Base-by-base conservation (phyloP, 2,113 vertebrate species). In the Rhea pennata region DNA sequence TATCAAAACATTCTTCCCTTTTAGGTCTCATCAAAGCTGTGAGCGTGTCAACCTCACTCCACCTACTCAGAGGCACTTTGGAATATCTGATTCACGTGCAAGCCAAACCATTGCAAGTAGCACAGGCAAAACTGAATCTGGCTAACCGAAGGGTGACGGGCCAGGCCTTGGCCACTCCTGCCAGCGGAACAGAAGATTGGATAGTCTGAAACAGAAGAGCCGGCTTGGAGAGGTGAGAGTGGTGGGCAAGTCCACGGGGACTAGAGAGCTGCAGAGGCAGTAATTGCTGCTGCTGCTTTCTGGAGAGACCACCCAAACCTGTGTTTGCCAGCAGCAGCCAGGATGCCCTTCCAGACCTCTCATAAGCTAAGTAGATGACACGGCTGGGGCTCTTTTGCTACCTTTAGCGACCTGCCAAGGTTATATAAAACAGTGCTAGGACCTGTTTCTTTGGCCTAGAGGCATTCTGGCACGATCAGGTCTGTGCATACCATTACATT, bases 1-100 rank as follows among this genome's bases (percentile, higher is more conserved):
- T 83, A 91, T 93, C 94, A 96, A 89, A 96, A 91, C 87, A 94
- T 89, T 95, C 84, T 95, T 92, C 64, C 56, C 88, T 96, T 95
- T 95, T 85, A 85, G 91, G 84, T 67, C 81, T 95, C 94, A 92
- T 93, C 72, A 79, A 83, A 91, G 93, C 58, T 70, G 31, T 58
- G 87, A 94, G 87, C 46, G 77, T 93, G 92, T 91, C 87, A 94
- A 92, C 92, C 94, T 87, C 54, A 51, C 71, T 96, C 94, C 93
- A 82, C 89, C 96, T 91, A 89, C 94, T 93, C 1, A 0, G 77
- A 89, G 84, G 88, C 3, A 58, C 40, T 76, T 75, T 91, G 95
- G 91, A 96, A 90, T 93, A 93, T 83, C 74, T 94, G 90, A 96
- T 95, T 87, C 87, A 93, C 62, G 82, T 71, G 40, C 3, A 0